Evolutionary conservation across 2,113 vertebrate species (phyloP).

Genomic region (Ceratotherium simum): DNA sequence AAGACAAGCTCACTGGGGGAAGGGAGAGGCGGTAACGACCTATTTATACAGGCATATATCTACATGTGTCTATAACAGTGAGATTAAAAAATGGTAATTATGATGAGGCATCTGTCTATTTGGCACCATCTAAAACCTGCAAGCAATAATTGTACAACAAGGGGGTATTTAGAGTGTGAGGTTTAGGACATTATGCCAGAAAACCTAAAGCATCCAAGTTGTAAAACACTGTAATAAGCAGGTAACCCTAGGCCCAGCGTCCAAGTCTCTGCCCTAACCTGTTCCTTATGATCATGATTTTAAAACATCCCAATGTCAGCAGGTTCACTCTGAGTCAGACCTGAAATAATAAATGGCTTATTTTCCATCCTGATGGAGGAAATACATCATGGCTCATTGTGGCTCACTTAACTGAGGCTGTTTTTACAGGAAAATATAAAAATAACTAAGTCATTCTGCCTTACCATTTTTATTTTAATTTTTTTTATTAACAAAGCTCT

Average conservation of each 20-base stretch:
- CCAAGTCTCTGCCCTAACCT: slow-evolving; percentile 89
- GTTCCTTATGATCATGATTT: slow-evolving; percentile 88
- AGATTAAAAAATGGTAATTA: slow-evolving; percentile 84
- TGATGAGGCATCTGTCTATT: slow-evolving; percentile 89
- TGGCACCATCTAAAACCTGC: slow-evolving; percentile 92
- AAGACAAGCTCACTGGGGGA: not conserved
- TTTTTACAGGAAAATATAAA: slow-evolving; percentile 99
- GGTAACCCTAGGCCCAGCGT: slow-evolving; percentile 85
- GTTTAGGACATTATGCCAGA: slow-evolving; percentile 90
- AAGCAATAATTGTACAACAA: slow-evolving; percentile 92
- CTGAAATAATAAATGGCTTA: slow-evolving; percentile 96
- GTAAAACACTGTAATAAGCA: slow-evolving; percentile 88
- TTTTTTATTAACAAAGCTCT: slow-evolving; percentile 87
- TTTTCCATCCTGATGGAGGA: slow-evolving; percentile 97
- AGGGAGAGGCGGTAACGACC: not conserved
- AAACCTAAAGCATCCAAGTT: slow-evolving; percentile 87
- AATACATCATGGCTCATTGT: slow-evolving; percentile 98
- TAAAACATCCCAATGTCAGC: slow-evolving; percentile 89
- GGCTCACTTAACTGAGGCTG: slow-evolving; percentile 88
- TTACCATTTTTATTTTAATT: slow-evolving; percentile 81
- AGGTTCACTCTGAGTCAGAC: slow-evolving; percentile 93
- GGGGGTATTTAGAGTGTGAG: slow-evolving; percentile 91
- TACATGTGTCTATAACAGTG: not conserved
- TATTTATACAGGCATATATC: not conserved
- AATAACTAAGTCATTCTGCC: slow-evolving; percentile 92